Percentiles rank a stretch among this genome's conserved stretches.
Evolutionary conservation across 2,888 invertebrate genomes (phyloP).

Genomic region (Cenopis cana): DNA sequence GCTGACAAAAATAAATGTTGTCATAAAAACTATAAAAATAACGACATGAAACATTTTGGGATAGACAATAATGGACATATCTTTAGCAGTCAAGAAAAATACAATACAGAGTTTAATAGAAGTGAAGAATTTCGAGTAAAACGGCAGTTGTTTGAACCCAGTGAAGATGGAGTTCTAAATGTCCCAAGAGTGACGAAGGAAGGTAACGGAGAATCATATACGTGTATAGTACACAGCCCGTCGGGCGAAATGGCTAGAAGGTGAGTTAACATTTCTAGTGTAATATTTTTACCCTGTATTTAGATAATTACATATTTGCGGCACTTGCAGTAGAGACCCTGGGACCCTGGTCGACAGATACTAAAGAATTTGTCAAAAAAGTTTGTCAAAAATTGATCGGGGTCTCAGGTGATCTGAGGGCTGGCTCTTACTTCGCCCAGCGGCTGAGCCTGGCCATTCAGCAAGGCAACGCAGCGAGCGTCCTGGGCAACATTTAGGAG

Average conservation of each 20-base stretch:
- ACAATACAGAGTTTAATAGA: not conserved
- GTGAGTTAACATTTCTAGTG: slow-evolving; percentile 49
- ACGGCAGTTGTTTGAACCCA: slow-evolving; percentile 68
- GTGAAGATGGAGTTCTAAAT: slow-evolving; percentile 84
- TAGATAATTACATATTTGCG: no score
- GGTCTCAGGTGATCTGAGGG: no score
- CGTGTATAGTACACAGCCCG: slow-evolving; percentile 91
- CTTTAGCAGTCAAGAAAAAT: not conserved
- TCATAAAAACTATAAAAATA: not conserved
- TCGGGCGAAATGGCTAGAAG: slow-evolving; percentile 91
- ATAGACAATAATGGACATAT: not conserved
- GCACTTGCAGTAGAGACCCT: no score
- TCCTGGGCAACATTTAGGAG: no score
- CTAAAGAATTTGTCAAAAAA: no score
- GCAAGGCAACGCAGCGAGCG: no score
- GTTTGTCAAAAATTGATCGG: no score
- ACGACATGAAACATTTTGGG: not conserved
- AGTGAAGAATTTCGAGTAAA: slow-evolving; percentile 6
- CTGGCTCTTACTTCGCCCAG: no score
- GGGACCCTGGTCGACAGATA: no score
- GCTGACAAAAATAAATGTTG: not conserved
- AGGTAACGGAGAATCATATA: slow-evolving; percentile 91
- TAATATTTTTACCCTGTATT: no score
- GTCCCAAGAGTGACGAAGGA: slow-evolving; percentile 86
- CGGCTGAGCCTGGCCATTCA: no score